Conservation (phyloP, 2,113 vertebrate species). For the Ciconia boyciana region DNA sequence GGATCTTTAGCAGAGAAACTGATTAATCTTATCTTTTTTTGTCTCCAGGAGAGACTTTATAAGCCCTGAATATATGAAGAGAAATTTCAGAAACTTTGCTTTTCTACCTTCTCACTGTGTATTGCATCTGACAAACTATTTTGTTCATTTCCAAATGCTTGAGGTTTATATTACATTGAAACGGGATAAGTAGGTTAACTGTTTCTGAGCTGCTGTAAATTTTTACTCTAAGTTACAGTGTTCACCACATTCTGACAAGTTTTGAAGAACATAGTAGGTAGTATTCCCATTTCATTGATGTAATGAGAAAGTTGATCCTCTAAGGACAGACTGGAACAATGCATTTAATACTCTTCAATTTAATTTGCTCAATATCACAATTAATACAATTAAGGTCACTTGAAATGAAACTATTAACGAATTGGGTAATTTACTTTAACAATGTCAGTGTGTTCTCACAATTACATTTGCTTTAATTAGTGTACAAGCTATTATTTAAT, state of each 20-base stretch:
- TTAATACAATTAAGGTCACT: conserved; percentile 81
- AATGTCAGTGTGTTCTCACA: conserved; percentile 77
- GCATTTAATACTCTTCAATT: conserved; percentile 77
- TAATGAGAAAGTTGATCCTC: conserved; percentile 67
- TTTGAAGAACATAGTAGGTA: conserved; percentile 16
- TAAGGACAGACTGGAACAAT: conserved; percentile 71
- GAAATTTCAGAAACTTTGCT: neutral
- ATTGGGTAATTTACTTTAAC: conserved; percentile 78
- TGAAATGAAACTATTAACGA: conserved; percentile 78
- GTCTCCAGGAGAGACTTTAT: neutral
- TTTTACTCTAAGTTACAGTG: neutral
- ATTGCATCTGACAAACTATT: neutral
- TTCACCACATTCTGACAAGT: neutral
- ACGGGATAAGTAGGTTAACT: neutral
- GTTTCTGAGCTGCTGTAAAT: neutral
- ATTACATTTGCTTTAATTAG: conserved; percentile 79
- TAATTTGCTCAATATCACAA: conserved; percentile 77
- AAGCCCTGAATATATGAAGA: neutral
- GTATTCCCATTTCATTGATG: conserved; percentile 67
- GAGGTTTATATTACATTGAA: neutral
- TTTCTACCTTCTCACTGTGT: neutral
- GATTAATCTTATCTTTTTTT: neutral
- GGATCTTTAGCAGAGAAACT: neutral
- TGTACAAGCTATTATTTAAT: conserved; percentile 77
- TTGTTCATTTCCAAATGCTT: neutral